Conservation (phyloP, 1,140 invertebrate genomes). For the Condylostylus longicornis region DNA sequence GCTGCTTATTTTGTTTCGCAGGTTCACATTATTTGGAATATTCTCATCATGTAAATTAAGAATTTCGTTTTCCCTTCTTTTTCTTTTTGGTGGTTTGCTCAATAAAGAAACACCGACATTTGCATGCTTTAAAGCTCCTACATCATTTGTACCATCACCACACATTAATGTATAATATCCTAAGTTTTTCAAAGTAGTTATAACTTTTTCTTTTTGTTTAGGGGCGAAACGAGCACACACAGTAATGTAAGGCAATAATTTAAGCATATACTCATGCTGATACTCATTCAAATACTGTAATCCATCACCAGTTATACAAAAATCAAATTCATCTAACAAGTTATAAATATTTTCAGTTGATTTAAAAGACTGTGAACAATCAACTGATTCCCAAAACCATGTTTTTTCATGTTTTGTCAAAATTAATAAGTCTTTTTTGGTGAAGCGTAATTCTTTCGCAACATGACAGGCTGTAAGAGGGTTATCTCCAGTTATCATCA, state of each 20-base stretch:
- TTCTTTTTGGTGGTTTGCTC: constrained; percentile 56
- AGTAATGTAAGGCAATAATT: constrained; percentile 68
- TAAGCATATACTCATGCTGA: constrained; percentile 46
- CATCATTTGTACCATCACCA: constrained; percentile 99
- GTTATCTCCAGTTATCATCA: constrained; percentile 99
- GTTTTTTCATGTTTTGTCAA: constrained; percentile 44
- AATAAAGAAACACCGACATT: constrained; percentile 71
- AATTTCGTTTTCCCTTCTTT: constrained; percentile 21
- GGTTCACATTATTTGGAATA: constrained; percentile 10
- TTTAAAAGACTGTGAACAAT: constrained; percentile 32
- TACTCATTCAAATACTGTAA: constrained; percentile 53
- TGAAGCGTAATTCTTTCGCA: constrained; percentile 84
- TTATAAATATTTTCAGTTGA: constrained; percentile 28
- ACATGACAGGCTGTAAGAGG: constrained; percentile 98
- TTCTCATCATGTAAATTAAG: constrained; percentile 5
- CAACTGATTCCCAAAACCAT: constrained; percentile 65
- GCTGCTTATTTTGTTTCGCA: neutral
- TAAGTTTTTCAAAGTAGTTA: constrained; percentile 71
- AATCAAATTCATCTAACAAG: constrained; percentile 57
- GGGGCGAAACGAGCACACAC: constrained; percentile 90
- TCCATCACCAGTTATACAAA: constrained; percentile 91
- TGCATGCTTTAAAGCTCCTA: constrained; percentile 98
- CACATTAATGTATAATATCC: constrained; percentile 95
- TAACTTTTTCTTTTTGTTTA: constrained; percentile 93
- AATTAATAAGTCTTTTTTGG: constrained; percentile 61